These are phyloP conservation scores for Isurus oxyrinchus DNA, from an alignment of 2,113 vertebrate species.

Conservation along the genomic window DNA sequence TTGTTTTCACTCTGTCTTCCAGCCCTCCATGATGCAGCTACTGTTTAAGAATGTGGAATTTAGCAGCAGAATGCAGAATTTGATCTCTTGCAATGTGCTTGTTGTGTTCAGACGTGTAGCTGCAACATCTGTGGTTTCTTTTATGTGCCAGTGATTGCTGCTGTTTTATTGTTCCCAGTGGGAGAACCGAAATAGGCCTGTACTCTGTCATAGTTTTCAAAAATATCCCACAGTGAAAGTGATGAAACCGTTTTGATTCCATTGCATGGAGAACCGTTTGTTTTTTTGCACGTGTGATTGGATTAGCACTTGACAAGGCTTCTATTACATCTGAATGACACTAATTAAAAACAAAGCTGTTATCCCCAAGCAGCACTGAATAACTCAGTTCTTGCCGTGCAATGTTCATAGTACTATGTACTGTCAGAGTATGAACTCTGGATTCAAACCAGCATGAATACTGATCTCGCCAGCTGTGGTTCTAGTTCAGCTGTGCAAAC, in stretches of 20 bases:
- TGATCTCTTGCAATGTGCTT: neutral
- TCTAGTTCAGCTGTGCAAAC: slow-evolving; percentile 20
- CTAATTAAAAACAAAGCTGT: slow-evolving; percentile 35
- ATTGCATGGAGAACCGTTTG: neutral
- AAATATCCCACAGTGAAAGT: slow-evolving; percentile 21
- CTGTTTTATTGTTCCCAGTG: neutral
- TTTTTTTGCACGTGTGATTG: slow-evolving; percentile 23
- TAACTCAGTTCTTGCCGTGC: neutral
- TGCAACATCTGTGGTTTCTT: neutral
- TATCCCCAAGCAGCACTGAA: slow-evolving; percentile 10
- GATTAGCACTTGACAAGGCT: slow-evolving; percentile 19
- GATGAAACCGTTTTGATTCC: slow-evolving; percentile 11
- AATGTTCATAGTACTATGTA: neutral
- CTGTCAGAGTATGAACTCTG: neutral
- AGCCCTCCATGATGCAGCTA: neutral
- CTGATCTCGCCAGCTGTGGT: neutral
- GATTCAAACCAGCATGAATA: neutral
- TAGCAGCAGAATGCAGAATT: neutral
- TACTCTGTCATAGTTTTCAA: neutral
- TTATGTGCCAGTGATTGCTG: neutral
- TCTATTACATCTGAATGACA: slow-evolving; percentile 29
- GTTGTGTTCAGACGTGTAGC: slow-evolving; percentile 6
- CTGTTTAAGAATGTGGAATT: neutral
- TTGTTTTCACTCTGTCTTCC: neutral
- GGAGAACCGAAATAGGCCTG: neutral